Conservation (phyloP, 2,888 invertebrate species). For the Torymus texanus region DNA sequence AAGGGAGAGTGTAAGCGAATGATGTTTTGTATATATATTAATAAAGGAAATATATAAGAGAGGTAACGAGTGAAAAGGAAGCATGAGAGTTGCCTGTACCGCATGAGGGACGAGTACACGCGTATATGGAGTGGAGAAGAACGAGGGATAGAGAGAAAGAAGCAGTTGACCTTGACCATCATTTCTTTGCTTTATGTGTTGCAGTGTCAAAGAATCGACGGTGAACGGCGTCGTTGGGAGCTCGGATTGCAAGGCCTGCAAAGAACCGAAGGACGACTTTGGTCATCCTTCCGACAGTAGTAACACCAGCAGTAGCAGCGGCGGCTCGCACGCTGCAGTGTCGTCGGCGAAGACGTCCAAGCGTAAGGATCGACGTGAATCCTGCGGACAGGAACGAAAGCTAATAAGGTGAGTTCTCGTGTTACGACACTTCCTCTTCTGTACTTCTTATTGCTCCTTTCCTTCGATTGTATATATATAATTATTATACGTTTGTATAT, state of each 20-base stretch:
- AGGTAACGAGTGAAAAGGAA: not conserved
- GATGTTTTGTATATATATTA: not conserved
- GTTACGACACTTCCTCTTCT: not conserved
- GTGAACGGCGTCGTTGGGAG: conserved; percentile 66
- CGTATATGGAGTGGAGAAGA: too few relatives aligned
- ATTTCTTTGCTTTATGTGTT: conserved; percentile 55
- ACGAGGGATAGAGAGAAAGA: not conserved
- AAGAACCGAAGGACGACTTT: conserved; percentile 72
- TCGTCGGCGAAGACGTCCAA: conserved; percentile 79
- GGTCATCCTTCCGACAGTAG: conserved; percentile 75
- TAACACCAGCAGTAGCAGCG: conserved; percentile 66
- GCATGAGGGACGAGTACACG: too few relatives aligned
- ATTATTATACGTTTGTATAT: too few relatives aligned
- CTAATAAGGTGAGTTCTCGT: conserved; percentile 67
- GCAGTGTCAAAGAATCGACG: conserved; percentile 68
- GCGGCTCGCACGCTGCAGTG: conserved; percentile 73
- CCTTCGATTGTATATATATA: too few relatives aligned
- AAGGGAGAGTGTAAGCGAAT: too few relatives aligned
- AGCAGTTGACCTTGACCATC: conserved; percentile 43
- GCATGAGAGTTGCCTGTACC: not conserved
- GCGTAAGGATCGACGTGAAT: conserved; percentile 80
- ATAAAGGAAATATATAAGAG: not conserved
- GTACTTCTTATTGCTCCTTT: too few relatives aligned
- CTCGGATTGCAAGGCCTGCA: conserved; percentile 69
- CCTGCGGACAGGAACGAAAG: conserved; percentile 75